Conservation (phyloP, 2,888 invertebrate genomes). For the Tupiocoris notatus region DNA sequence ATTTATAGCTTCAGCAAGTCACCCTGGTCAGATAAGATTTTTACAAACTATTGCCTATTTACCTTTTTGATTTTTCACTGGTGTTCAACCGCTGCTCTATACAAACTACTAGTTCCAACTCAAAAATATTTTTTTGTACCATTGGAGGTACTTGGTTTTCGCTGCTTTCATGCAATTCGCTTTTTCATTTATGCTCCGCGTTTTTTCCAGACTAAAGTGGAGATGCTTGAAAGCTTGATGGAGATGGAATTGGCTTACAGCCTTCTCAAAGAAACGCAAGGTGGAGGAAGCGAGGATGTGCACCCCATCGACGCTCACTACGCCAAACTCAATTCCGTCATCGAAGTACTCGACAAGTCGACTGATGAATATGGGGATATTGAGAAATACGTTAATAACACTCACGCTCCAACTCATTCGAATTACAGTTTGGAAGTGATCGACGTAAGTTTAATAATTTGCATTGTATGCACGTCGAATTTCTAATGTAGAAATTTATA, state of each 20-base stretch:
- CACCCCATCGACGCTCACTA: conserved; percentile 81
- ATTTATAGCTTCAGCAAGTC: too few species aligned
- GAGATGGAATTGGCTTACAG: conserved; percentile 96
- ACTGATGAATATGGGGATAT: conserved; percentile 74
- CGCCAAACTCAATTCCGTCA: conserved; percentile 77
- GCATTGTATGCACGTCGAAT: too few species aligned
- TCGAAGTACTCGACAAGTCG: conserved; percentile 66
- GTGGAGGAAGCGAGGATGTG: conserved; percentile 55
- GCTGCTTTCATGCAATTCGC: conserved; percentile 40
- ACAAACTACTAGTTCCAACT: too few species aligned
- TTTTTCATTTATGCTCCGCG: too few species aligned
- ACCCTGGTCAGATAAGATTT: too few species aligned
- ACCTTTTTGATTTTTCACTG: too few species aligned
- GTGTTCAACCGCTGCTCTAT: too few species aligned
- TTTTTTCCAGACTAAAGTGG: conserved; percentile 63
- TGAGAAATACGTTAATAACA: conserved; percentile 78
- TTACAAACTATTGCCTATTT: too few species aligned
- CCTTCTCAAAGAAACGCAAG: conserved; percentile 67
- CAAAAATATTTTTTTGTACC: too few species aligned
- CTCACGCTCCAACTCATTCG: conserved; percentile 87
- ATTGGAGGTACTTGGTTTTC: too few species aligned
- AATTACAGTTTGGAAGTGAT: conserved; percentile 68
- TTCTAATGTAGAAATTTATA: too few species aligned
- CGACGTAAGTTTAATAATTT: conserved; percentile 60
- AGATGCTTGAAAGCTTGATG: conserved; percentile 88